Conservation (phyloP, 2,888 invertebrate genomes). For the Habroteleia sp. region DNA sequence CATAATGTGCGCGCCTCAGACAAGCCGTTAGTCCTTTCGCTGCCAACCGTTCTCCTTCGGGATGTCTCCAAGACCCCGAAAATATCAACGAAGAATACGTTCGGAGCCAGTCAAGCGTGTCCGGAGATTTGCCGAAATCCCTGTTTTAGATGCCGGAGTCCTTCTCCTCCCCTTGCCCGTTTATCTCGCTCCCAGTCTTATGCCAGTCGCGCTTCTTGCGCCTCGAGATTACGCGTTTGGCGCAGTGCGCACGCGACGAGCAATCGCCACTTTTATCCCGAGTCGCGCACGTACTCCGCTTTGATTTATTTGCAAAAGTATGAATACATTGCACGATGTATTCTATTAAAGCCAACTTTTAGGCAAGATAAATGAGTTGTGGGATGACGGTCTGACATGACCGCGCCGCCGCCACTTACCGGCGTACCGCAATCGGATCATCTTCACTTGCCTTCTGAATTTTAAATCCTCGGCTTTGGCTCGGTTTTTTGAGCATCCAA, state of each 20-base stretch:
- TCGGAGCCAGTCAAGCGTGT: slow-evolving; percentile 75
- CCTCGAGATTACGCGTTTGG: slow-evolving; percentile 49
- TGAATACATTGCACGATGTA: slow-evolving; percentile 42
- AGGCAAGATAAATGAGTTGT: slow-evolving; percentile 55
- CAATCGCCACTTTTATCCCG: slow-evolving; percentile 45
- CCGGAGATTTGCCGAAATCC: slow-evolving; percentile 74
- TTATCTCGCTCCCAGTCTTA: slow-evolving; percentile 45
- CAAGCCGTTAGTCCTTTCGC: slow-evolving; percentile 57
- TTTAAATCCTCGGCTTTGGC: slow-evolving; percentile 29
- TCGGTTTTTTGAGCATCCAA: neutral
- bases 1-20: slow-evolving; percentile 42
- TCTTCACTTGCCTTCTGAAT: slow-evolving; percentile 34
- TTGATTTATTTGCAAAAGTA: slow-evolving; percentile 47
- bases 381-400: slow-evolving; percentile 55
- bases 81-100: slow-evolving; percentile 74
- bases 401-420: slow-evolving; percentile 45
- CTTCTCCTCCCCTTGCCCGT: neutral
- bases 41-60: slow-evolving; percentile 62
- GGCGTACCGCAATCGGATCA: slow-evolving; percentile 49
- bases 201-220: slow-evolving; percentile 28
- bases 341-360: slow-evolving; percentile 57
- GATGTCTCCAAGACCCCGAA: slow-evolving; percentile 68
- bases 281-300: slow-evolving; percentile 34
- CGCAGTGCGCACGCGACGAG: slow-evolving; percentile 61
- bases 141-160: slow-evolving; percentile 68